Evolutionary conservation across 1,140 invertebrate genomes (phyloP).

Genomic region (Melipona quadrifasciata): DNA sequence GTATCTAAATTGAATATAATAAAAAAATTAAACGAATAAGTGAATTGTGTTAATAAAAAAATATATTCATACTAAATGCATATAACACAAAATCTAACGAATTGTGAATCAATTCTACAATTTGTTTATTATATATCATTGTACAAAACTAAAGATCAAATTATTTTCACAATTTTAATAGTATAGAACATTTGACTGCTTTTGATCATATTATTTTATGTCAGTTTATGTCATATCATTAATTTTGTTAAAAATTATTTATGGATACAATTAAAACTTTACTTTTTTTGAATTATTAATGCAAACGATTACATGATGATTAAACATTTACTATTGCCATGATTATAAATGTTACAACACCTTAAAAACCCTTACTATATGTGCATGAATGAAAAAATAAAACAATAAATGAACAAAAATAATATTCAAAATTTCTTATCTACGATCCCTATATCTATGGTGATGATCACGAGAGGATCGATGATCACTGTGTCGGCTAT

Average conservation of each 20-base stretch:
- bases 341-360: slow-evolving; percentile 22
- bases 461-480: slow-evolving; percentile 79
- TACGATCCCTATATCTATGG: slow-evolving; percentile 79
- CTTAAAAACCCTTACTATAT: slow-evolving; percentile 38
- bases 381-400: slow-evolving; percentile 37
- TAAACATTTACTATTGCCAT: slow-evolving; percentile 30
- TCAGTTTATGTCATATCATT: background rate
- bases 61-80: slow-evolving; percentile 23
- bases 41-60: background rate
- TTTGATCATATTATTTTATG: background rate
- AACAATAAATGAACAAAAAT: slow-evolving; percentile 14
- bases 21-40: background rate
- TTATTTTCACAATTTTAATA: slow-evolving; percentile 3
- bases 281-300: slow-evolving; percentile 6
- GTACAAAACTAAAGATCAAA: slow-evolving; percentile 9
- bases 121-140: background rate
- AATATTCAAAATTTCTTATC: slow-evolving; percentile 60
- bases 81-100: background rate
- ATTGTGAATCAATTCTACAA: slow-evolving; percentile 40
- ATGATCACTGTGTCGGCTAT: slow-evolving; percentile 75
- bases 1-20: slow-evolving; percentile 14
- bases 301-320: slow-evolving; percentile 32
- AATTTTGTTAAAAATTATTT: slow-evolving; percentile 14
- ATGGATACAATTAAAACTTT: background rate
- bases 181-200: background rate